A percentile compares a stretch with the other conserved stretches of the same genome.
Conservation (phyloP, 2,113 vertebrate genomes). For the Barnardius zonarius region DNA sequence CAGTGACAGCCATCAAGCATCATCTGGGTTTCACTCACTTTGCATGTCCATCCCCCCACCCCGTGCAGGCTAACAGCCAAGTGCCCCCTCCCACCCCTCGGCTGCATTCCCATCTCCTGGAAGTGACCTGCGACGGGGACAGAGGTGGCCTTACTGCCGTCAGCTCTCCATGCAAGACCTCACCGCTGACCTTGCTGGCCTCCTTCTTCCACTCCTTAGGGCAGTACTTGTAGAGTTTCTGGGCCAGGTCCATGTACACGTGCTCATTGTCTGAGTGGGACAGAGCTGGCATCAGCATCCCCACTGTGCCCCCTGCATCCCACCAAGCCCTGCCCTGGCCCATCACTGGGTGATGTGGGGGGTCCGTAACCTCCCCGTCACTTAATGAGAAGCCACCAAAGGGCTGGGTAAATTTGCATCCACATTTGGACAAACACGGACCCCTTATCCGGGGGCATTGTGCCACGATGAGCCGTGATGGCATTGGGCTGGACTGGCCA, state of each 20-base stretch:
- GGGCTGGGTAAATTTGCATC: not conserved
- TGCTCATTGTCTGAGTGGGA: conserved; percentile 91
- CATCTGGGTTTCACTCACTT: fast-evolving
- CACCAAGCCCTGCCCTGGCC: not conserved
- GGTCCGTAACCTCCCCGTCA: fast-evolving
- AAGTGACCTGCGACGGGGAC: conserved; percentile 62
- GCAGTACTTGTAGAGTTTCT: conserved; percentile 98
- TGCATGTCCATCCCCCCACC: not conserved
- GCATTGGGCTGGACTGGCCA: not conserved
- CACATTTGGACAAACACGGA: not conserved
- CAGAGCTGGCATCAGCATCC: not conserved
- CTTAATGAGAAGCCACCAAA: not conserved
- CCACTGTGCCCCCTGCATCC: not conserved
- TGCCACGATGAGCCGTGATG: fast-evolving
- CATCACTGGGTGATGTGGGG: fast-evolving
- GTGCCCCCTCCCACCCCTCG: not conserved
- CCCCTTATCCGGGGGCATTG: fast-evolving
- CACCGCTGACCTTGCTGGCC: conserved; percentile 91
- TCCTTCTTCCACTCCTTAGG: conserved; percentile 99
- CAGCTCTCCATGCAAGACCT: conserved; percentile 74
- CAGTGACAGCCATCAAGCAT: not conserved
- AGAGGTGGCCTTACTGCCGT: conserved; percentile 66
- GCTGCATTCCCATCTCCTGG: not conserved
- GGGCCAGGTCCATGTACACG: conserved; percentile 95
- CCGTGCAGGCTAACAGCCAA: not conserved